Base-by-base conservation (phyloP, 2,888 invertebrate species). In the Nipponacmea schrenckii region DNA sequence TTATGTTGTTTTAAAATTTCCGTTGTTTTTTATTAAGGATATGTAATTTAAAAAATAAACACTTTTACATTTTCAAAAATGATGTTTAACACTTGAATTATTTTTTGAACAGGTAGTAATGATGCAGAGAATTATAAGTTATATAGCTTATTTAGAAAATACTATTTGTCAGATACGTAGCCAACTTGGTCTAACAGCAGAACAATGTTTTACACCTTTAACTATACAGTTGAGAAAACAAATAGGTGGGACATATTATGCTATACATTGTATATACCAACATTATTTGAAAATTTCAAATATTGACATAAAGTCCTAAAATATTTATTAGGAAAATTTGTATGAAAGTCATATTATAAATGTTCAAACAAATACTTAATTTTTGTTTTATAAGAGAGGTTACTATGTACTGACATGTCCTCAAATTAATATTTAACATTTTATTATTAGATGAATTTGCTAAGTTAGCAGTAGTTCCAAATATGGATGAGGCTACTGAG, bases 91-190 rank as follows among this genome's bases (percentile, higher is more conserved):
- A 26, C 15, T 27, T 14, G n/a, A 45, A 39, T 39, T 5, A 39
- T 39, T 39, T 39, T 39, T 31, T 31, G 74, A 70, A 0, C 76
- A 87, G 86, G 86, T 86, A 20, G 84, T 85, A 39, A 86, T 84
- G 82, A 83, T 87, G 83, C 86, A 86, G 77, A 78, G 85, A 64
- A 83, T 86, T 27, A 86, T 86, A 66, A 81, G 81, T 50, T 87
- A 87, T 71, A 83, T 86, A 31, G 83, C 84, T 71, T 85, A 84
- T 70, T 75, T 87, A 70, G 87, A 87, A 74, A 83, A 83, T 65
- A 83, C 83, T 56, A 80, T 87, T 31, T 68, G 67, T 8, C 71
- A 69, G 20, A 70, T 85, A 56, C 80, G 81, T 71, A 73, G 77
- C 39, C 77, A 84, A 62, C 72, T 85, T 0, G 75, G 74, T 44